These are phyloP conservation scores for Drosophila tsacasi DNA, from an alignment of 1,140 invertebrate species.

Conservation along the genomic window DNA sequence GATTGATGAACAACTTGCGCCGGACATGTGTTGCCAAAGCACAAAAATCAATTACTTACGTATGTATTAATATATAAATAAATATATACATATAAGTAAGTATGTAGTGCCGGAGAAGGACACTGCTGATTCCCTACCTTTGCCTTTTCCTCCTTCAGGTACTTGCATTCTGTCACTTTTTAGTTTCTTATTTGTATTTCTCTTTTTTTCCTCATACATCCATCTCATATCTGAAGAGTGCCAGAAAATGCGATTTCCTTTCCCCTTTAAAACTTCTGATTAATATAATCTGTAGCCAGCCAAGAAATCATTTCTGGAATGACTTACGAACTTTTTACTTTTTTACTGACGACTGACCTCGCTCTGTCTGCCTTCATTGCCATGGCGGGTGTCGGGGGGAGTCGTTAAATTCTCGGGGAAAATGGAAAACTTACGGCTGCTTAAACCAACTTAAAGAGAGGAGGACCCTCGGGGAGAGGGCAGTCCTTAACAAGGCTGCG, in stretches of 20 bases:
- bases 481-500: slow-evolving; percentile 22
- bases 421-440: slow-evolving; percentile 39
- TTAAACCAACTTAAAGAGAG: slow-evolving; percentile 39
- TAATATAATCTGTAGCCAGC: slow-evolving; percentile 14
- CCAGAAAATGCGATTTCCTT: neutral
- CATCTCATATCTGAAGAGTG: neutral
- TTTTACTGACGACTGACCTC: neutral
- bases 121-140: too few species aligned
- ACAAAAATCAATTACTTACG: slow-evolving; percentile 26
- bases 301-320: slow-evolving; percentile 13
- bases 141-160: neutral
- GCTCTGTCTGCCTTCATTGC: slow-evolving; percentile 8
- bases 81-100: neutral
- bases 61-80: neutral
- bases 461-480: slow-evolving; percentile 11
- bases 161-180: neutral
- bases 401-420: slow-evolving; percentile 21
- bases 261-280: slow-evolving; percentile 11
- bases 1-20: slow-evolving; percentile 40
- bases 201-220: neutral
- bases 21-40: slow-evolving; percentile 18
- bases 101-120: neutral
- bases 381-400: neutral
- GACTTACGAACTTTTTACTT: slow-evolving; percentile 3
- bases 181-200: neutral